Evolutionary conservation across 2,797 vertebrate genomes (phyloP), one percentile per base, ranked within the genome.

Genomic region (Paedocypris micromegethes): DNA sequence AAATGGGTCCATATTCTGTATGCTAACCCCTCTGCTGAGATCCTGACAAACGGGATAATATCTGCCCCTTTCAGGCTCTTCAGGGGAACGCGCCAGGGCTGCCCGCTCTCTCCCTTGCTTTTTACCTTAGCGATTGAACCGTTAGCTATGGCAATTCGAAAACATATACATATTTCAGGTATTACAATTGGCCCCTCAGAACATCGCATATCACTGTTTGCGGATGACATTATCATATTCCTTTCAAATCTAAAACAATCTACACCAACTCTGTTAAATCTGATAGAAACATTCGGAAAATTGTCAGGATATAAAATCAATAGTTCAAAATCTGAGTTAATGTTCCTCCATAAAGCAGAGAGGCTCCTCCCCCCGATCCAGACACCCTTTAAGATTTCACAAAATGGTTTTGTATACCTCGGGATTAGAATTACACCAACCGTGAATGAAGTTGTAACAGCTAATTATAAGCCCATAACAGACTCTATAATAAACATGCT

Each of bases 1-100:
- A 58, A 67, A 67, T 51, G 65, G 48, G 40, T 68, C 2, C 0
- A 4, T 2, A 43, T 53, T 6, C 40, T 68, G 4, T 45, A 59
- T 45, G 55, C 47, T 43, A 45, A 68, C 23, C 48, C 23, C n/a
- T 59, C 4, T 41, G 48, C 23, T 52, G 40, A 49, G 42, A 39
- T 68, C 3, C 4, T 52, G 8, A 58, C 40, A 37, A 67, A 58
- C 58, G 8, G 40, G 38, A 41, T 51, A n/a, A 58, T 5, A 3
- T 67, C 47, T 4, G 6, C 39, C 23, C 55, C 40, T 41, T 67
- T 58, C 2, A 58, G 37, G 3, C 54, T 58, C n/a, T 42, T 6
- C 9, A 68, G 49, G 38, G 49, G 37, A 4, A 60, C 49, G 40
- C 49, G 4, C 1, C 48, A 56, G 44, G 64, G 49, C 1, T 61